Conservation (phyloP, 1,140 invertebrate species). For the Aphaenogaster rudis region DNA sequence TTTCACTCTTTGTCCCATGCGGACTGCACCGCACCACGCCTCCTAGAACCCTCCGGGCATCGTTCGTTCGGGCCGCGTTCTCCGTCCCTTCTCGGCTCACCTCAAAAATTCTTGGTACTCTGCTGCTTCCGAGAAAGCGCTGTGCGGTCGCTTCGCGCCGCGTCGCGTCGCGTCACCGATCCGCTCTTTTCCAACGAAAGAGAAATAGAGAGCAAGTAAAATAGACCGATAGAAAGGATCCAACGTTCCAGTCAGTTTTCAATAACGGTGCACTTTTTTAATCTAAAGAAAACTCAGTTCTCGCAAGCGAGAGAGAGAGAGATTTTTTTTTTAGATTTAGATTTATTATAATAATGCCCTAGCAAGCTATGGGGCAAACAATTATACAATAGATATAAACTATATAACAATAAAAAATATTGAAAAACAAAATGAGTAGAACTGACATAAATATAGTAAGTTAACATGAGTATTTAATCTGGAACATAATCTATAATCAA, state of each 20-base stretch:
- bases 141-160: slow-evolving; percentile 53
- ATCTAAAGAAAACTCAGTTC: slow-evolving; percentile 6
- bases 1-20: slow-evolving; percentile 57
- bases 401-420: too few species aligned
- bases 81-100: slow-evolving; percentile 47
- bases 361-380: too few species aligned
- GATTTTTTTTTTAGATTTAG: background rate
- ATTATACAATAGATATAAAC: too few species aligned
- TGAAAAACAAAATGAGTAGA: too few species aligned
- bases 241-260: slow-evolving; percentile 17
- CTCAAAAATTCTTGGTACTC: slow-evolving; percentile 65
- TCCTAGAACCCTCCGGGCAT: slow-evolving; percentile 57
- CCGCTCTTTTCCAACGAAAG: slow-evolving; percentile 1
- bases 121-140: slow-evolving; percentile 53
- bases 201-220: background rate
- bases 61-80: slow-evolving; percentile 41
- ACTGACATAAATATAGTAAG: too few species aligned
- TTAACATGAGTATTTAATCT: too few species aligned
- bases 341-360: too few species aligned
- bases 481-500: too few species aligned
- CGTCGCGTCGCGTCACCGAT: slow-evolving; percentile 20
- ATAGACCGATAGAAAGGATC: background rate
- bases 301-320: background rate
- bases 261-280: slow-evolving; percentile 29
- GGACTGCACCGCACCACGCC: slow-evolving; percentile 53